These are phyloP conservation scores for Holothuria glaberrima DNA, from an alignment of 35 echinoderm and acorn worm genomes.

Conservation along the genomic window DNA sequence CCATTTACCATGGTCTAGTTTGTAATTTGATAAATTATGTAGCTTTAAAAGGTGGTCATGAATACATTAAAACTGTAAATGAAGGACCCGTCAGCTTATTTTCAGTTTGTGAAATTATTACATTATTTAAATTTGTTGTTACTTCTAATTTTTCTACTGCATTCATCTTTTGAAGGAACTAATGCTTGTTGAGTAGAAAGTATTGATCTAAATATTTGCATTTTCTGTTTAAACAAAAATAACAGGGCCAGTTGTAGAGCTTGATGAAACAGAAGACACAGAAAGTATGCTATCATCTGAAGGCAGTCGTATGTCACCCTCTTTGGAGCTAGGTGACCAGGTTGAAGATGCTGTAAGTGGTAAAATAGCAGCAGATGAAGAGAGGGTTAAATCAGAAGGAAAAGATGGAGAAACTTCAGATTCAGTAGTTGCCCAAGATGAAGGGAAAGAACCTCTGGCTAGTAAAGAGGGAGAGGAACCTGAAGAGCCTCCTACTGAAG, in stretches of 20 bases:
- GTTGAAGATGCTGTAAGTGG: not conserved
- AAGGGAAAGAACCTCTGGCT: conserved; percentile 9
- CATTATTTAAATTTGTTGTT: too few relatives aligned
- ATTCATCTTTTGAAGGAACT: too few relatives aligned
- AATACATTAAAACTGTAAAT: too few relatives aligned
- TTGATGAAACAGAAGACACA: conserved; percentile 82
- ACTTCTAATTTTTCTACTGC: too few relatives aligned
- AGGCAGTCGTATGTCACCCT: conserved; percentile 36
- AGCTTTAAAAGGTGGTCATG: too few relatives aligned
- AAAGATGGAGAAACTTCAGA: conserved; percentile 34
- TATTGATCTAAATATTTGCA: too few relatives aligned
- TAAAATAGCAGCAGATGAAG: conserved; percentile 26
- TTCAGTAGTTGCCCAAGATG: not conserved
- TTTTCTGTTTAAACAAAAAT: too few relatives aligned
- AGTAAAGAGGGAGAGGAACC: not conserved
- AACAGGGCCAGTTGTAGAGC: conserved; percentile 91
- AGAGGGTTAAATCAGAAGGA: conserved; percentile 30
- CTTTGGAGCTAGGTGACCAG: not conserved
- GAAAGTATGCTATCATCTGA: conserved; percentile 73
- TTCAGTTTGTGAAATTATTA: too few relatives aligned
- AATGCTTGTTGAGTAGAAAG: too few relatives aligned
- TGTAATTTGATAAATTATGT: too few relatives aligned
- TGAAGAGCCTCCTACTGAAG: conserved; percentile 32
- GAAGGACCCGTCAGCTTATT: too few relatives aligned
- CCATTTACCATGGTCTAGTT: too few relatives aligned